Percentiles rank a stretch among this genome's conserved stretches.
These are phyloP conservation scores for Hippocampus comes DNA, from an alignment of 2,113 vertebrate genomes.

Conservation along the genomic window DNA sequence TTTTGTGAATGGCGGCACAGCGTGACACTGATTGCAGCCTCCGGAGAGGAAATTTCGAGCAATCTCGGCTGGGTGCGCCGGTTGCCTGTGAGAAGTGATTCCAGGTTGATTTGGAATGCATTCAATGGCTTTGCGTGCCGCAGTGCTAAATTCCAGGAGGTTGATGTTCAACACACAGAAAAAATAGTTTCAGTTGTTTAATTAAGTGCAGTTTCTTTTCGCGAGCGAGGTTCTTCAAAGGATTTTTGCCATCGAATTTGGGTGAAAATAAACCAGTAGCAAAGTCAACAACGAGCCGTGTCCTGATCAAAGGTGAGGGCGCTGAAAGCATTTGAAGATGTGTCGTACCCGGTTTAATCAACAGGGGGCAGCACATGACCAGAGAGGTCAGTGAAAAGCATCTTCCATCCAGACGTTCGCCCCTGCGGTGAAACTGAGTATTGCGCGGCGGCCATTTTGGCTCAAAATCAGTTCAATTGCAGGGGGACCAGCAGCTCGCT, in stretches of 20 bases:
- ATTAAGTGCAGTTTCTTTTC: not conserved
- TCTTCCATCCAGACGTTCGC: not conserved
- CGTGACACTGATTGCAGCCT: conserved; percentile 63
- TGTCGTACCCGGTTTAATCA: not conserved
- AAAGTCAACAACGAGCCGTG: too few relatives aligned
- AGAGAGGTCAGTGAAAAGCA: not conserved
- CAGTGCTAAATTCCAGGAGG: too few relatives aligned
- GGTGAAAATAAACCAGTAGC: too few relatives aligned
- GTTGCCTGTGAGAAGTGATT: conserved; percentile 17
- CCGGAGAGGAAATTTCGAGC: conserved; percentile 43
- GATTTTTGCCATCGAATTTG: too few relatives aligned
- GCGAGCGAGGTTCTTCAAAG: too few relatives aligned
- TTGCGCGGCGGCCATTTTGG: not conserved
- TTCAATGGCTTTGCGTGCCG: not conserved
- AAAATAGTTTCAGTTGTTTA: not conserved
- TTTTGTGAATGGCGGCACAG: conserved; percentile 58
- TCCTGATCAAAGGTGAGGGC: too few relatives aligned
- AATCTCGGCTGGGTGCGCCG: conserved; percentile 54
- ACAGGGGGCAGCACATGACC: not conserved
- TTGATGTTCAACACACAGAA: not conserved
- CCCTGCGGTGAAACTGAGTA: too few relatives aligned
- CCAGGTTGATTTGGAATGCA: not conserved
- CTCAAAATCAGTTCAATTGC: conserved; percentile 18
- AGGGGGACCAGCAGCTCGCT: conserved; percentile 49
- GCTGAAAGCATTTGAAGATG: not conserved